Conservation (phyloP, 1,140 invertebrate species). For the Caenorhabditis remanei region DNA sequence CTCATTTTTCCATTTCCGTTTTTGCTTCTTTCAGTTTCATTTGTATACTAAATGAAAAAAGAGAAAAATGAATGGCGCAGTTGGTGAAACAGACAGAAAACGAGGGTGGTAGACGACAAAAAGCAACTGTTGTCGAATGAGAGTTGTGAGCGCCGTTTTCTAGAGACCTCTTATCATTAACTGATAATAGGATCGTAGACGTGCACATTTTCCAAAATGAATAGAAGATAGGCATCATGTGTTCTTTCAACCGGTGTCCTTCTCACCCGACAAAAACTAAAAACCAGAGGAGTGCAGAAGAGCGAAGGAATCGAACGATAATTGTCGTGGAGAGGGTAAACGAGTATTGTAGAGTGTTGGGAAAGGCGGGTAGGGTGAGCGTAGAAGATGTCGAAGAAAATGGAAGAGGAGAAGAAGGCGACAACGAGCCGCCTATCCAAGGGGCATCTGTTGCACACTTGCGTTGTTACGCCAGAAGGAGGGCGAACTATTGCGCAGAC, state of each 20-base stretch:
- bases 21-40: neutral
- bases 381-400: neutral
- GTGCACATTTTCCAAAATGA: conserved; percentile 36
- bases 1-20: conserved; percentile 1
- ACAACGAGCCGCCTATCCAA: conserved; percentile 44
- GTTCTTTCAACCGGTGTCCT: conserved; percentile 21
- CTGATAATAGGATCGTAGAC: conserved; percentile 32
- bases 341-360: conserved; percentile 38
- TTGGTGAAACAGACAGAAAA: neutral
- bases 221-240: conserved; percentile 12
- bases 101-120: neutral
- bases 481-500: neutral
- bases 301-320: conserved; percentile 32
- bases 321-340: conserved; percentile 36
- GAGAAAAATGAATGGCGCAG: neutral
- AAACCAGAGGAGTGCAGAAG: conserved; percentile 22
- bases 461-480: neutral
- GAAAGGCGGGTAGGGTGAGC: neutral
- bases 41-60: neutral
- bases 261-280: neutral
- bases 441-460: conserved; percentile 33
- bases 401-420: neutral
- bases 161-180: neutral
- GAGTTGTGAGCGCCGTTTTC: neutral
- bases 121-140: neutral